Conservation (phyloP, 1,140 invertebrate species). For the Cydia fagiglandana region DNA sequence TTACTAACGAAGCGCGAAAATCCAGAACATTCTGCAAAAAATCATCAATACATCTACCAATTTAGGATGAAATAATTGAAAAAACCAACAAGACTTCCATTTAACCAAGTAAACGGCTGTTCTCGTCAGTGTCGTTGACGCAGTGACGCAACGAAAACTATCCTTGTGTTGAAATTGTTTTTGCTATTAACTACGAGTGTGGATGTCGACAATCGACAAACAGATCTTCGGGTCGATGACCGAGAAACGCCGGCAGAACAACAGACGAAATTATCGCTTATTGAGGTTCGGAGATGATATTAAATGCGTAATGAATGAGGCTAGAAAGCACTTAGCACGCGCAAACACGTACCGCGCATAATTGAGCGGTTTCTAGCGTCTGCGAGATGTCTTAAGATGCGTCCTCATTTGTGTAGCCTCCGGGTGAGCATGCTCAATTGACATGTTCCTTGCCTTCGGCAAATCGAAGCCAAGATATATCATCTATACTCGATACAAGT, state of each 20-base stretch:
- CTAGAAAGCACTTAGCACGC: constrained; percentile 32
- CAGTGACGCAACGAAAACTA: constrained; percentile 13
- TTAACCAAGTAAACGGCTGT: background rate
- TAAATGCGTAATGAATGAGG: constrained; percentile 24
- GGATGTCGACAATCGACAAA: constrained; percentile 41
- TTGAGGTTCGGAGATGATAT: constrained; percentile 36
- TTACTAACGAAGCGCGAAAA: background rate
- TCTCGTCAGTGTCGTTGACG: constrained; percentile 14
- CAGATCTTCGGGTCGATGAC: constrained; percentile 61
- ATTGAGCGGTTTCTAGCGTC: constrained; percentile 23
- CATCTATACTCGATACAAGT: background rate
- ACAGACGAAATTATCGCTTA: constrained; percentile 50
- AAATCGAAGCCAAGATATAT: background rate
- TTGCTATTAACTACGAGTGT: constrained; percentile 35
- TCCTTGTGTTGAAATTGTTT: constrained; percentile 43
- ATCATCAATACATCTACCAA: background rate
- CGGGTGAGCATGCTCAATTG: background rate
- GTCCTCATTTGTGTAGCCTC: constrained; percentile 5
- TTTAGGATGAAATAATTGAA: constrained; percentile 6
- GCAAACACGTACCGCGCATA: constrained; percentile 25
- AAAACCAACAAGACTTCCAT: constrained; percentile 8
- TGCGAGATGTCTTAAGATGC: constrained; percentile 4
- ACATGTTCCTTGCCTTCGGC: background rate
- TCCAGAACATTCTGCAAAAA: background rate
- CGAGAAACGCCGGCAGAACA: constrained; percentile 69